Conservation (phyloP, 2,888 invertebrate genomes). For the Plebejus argus region DNA sequence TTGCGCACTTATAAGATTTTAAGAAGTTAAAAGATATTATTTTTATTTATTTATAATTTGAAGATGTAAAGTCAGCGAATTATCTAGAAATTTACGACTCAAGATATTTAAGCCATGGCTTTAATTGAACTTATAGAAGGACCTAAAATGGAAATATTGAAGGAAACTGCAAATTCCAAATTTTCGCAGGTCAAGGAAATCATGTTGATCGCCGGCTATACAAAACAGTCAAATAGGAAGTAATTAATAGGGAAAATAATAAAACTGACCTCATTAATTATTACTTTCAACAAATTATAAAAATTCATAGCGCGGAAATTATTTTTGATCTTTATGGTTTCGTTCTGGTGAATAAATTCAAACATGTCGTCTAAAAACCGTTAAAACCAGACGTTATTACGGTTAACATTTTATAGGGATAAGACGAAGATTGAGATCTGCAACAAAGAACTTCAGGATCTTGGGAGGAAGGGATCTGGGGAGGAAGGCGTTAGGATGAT, state of each 20-base stretch:
- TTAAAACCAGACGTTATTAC: background rate
- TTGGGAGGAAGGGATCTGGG: background rate
- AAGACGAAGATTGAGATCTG: background rate
- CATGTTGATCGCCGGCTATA: background rate
- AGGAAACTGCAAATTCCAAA: background rate
- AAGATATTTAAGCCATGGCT: background rate
- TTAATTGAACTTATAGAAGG: background rate
- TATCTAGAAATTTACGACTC: background rate
- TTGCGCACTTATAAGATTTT: background rate
- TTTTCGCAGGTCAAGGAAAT: background rate
- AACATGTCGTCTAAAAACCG: background rate
- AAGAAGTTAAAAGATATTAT: background rate
- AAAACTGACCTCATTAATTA: background rate
- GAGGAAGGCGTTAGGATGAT: background rate
- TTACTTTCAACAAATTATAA: slow-evolving; percentile 14
- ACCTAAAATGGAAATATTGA: background rate
- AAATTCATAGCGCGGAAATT: slow-evolving; percentile 12
- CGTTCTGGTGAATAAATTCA: background rate
- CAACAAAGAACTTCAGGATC: background rate
- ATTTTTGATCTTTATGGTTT: slow-evolving; percentile 10
- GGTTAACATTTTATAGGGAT: background rate
- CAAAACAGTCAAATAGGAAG: background rate
- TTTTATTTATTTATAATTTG: background rate
- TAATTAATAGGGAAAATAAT: background rate
- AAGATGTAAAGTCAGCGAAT: background rate